A percentile compares a stretch with the other conserved stretches of the same genome.
Conservation (phyloP, 92 coral and sea anemone species). For the Phenganax stokvisi region DNA sequence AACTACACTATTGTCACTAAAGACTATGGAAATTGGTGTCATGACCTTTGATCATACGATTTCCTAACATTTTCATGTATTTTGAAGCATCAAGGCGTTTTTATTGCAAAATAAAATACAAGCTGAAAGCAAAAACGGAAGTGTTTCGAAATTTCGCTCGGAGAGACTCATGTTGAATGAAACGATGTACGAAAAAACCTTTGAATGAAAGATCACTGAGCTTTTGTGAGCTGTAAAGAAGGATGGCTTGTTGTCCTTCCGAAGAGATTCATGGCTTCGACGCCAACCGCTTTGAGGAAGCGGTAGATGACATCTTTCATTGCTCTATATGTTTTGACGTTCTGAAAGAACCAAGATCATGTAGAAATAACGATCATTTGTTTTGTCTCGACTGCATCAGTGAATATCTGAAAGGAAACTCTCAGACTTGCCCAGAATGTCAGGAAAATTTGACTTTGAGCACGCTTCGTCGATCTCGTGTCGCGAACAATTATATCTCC, state of each 20-base stretch:
- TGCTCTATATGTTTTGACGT: conserved; percentile 20
- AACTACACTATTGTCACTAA: too few species aligned
- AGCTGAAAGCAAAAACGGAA: neutral
- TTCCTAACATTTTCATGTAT: neutral
- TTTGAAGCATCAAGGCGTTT: neutral
- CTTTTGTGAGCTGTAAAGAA: conserved; percentile 1
- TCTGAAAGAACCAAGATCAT: conserved; percentile 31
- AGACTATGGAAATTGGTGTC: neutral
- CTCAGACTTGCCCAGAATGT: neutral
- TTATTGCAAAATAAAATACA: neutral
- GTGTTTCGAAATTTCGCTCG: neutral
- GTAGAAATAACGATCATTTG: neutral
- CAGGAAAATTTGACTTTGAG: neutral
- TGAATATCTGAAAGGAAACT: neutral
- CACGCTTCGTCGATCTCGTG: neutral
- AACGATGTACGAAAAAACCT: neutral
- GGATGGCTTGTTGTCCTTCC: conserved; percentile 11
- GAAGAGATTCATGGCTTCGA: conserved; percentile 20
- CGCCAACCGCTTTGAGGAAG: neutral
- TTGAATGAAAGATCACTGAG: neutral
- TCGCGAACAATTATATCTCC: neutral
- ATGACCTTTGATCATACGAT: conserved; percentile 3
- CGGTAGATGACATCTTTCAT: neutral
- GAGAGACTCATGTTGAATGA: too few species aligned
- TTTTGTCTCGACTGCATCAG: conserved; percentile 15